Evolutionary conservation across 2,888 invertebrate species (phyloP), one percentile per base, ranked within the genome.

Genomic region (Andrena camellia): DNA sequence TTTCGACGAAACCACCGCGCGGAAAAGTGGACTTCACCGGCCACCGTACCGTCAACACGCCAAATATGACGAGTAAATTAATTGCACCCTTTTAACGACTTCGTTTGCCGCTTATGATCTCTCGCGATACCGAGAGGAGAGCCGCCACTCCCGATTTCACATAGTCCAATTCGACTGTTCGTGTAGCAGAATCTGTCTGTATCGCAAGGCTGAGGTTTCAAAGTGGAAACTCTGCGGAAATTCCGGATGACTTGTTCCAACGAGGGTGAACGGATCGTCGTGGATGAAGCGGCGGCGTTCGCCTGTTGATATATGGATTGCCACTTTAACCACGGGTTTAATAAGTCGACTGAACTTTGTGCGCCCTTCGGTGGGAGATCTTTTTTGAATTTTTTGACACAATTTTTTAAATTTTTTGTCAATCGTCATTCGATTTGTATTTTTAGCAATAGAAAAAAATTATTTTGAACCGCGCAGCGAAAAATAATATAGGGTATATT

Each of bases 51-150:
- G 71, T 69, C 69, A 66, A 76, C 72, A 67, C 31, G 63, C 20
- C 52, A 29, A 23, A 26, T 60, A 52, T 74, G 42, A 50, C 50
- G 60, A 68, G 31, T 57, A 62, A 83, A 86, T 86, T 77, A 86
- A 86, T 85, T 79, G 66, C 52, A 54, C 73, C 66, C 70, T 62
- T 79, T 86, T 57, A 81, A 84, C 76, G 59, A 72, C 68, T 80
- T 78, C 74, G 63, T 80, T 83, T 62, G 62, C 26, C 20, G 20
- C 33, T 64, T 62, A 35, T 76, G 66, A 70, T 67, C 29, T 20
- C 13, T 7, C 20, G 57, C 13, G 20, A 35, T 8, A 20, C 7
- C 20, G 50, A n/a, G 29, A 31, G 29, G n/a, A 69, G 64, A 42
- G 26, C 10, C 20, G 73, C 57, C 17, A 17, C 59, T 70, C 60